These are phyloP conservation scores for Pherbina coryleti DNA, from an alignment of 2,888 invertebrate species.

Conservation along the genomic window DNA sequence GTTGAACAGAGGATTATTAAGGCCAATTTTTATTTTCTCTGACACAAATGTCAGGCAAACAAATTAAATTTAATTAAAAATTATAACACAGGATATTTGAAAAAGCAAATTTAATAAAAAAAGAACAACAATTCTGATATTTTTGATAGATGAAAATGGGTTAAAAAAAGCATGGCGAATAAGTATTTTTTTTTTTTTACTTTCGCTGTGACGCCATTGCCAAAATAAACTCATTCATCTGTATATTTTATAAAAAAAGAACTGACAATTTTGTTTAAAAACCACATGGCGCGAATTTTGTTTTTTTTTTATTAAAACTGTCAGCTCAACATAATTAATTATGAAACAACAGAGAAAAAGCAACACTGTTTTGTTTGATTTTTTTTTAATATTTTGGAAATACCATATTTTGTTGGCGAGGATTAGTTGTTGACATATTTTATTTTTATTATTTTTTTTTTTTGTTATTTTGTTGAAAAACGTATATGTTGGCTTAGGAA, in stretches of 20 bases:
- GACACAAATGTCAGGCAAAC: background rate
- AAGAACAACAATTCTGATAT: background rate
- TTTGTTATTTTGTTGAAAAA: too few species aligned
- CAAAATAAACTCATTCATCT: background rate
- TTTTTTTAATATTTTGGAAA: background rate
- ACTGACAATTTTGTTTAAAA: background rate
- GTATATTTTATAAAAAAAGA: background rate
- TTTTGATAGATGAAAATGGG: background rate
- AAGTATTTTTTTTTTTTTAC: background rate
- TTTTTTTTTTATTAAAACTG: background rate
- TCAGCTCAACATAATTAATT: background rate
- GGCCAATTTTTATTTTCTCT: background rate
- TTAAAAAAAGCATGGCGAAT: slow-evolving; percentile 1
- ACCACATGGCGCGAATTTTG: background rate
- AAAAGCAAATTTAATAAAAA: background rate
- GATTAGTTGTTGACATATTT: too few species aligned
- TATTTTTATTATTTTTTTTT: too few species aligned
- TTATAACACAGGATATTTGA: too few species aligned
- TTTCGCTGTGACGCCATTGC: slow-evolving; percentile 4
- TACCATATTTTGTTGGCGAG: too few species aligned
- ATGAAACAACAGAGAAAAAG: too few species aligned
- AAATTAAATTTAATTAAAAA: slow-evolving; percentile 16
- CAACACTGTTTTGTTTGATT: too few species aligned
- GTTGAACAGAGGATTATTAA: background rate
- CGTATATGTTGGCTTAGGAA: too few species aligned